Conservation (phyloP, 2,888 invertebrate species). For the Strigamia crassipes region DNA sequence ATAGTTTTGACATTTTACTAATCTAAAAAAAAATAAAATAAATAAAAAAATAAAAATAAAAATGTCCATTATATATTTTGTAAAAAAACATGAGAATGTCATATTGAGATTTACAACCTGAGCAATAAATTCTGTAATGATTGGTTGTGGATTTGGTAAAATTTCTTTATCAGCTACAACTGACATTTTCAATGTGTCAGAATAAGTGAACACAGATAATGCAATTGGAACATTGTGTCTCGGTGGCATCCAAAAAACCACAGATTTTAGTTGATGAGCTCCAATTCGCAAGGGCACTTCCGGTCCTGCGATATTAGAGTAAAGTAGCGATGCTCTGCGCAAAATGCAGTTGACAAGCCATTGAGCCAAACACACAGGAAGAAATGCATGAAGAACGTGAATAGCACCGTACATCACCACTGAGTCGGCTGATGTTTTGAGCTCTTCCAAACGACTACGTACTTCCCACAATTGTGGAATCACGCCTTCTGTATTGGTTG, state of each 20-base stretch:
- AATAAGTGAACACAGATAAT: slow-evolving; percentile 64
- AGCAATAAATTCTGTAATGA: slow-evolving; percentile 57
- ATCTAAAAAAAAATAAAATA: slow-evolving; percentile 58
- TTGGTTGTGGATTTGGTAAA: slow-evolving; percentile 57
- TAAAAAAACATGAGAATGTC: too few relatives aligned
- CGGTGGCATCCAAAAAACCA: slow-evolving; percentile 62
- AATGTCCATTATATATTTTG: not conserved
- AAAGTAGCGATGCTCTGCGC: slow-evolving; percentile 56
- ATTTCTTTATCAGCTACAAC: slow-evolving; percentile 61
- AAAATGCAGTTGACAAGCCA: slow-evolving; percentile 55
- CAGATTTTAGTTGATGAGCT: slow-evolving; percentile 55
- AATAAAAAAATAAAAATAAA: too few relatives aligned
- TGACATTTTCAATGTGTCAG: slow-evolving; percentile 62
- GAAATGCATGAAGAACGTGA: slow-evolving; percentile 59
- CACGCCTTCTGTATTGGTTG: slow-evolving; percentile 65
- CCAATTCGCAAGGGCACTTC: slow-evolving; percentile 60
- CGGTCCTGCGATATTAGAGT: slow-evolving; percentile 63
- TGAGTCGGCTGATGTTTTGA: slow-evolving; percentile 63
- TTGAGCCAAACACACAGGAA: slow-evolving; percentile 56
- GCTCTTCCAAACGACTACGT: slow-evolving; percentile 61
- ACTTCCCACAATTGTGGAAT: slow-evolving; percentile 66
- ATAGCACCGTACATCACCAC: slow-evolving; percentile 62
- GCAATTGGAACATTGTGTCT: slow-evolving; percentile 61
- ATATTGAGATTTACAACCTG: slow-evolving; percentile 55
- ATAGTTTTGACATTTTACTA: slow-evolving; percentile 59